Base-by-base conservation (phyloP, 2,113 vertebrate genomes). In the Carassius carassius region DNA sequence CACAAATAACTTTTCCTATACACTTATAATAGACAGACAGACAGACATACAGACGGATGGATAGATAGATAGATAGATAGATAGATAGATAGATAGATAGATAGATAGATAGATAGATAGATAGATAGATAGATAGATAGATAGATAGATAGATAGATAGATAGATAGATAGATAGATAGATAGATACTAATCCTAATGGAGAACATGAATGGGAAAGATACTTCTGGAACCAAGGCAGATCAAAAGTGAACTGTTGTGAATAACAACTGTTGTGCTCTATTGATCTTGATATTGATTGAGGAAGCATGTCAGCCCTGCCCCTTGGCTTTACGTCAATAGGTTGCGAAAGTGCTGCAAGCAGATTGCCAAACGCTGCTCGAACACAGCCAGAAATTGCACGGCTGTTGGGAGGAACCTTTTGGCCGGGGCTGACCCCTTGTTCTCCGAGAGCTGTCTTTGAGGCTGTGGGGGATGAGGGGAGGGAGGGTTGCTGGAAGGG, bases 401-500 rank as follows among this genome's bases (percentile, higher is more conserved):
- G 78, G 85, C 90, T 89, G 90, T 86, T 91, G 88, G 90, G 91
- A 88, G 92, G 92, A 96, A 99, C 98, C 98, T 99, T 98, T 99
- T 99, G 87, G 93, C 91, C 91, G 95, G 93, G 93, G 94, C 47
- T 91, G 95, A 92, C 94, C 93, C 96, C 95, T 96, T 97, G 96
- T 91, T 94, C 91, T 99, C 97, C 91, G 91, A 93, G 89, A 94
- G 92, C 85, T 94, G 94, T 90, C 94, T 97, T 93, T 96, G 95
- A 92, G 95, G 94, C 92, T 93, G 91, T 95, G 96, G 88, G 96
- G 95, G 93, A 93, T 96, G 94, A 90, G 96, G 92, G 93, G 95
- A 94, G 91, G 95, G 94, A 90, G 94, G 94, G 92, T 95, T 95
- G 94, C 92, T 95, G 95, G 94, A 95, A 94, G 93, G 95, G 95